Evolutionary conservation across 2,797 vertebrate species (phyloP), one percentile per base, ranked within the genome.

Genomic region (Girardinus metallicus): DNA sequence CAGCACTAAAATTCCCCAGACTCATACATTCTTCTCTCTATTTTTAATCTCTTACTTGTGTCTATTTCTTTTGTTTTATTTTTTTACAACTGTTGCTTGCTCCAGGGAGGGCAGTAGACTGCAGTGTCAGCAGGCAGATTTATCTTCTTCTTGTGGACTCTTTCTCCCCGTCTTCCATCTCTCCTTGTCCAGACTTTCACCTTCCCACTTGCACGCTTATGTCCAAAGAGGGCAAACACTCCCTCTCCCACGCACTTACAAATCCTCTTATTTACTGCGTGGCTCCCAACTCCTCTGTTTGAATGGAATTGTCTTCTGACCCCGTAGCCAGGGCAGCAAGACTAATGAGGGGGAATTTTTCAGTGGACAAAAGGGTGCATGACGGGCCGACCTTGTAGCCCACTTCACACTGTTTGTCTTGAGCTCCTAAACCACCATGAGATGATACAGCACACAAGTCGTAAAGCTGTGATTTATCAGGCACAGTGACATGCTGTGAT

Each of bases 401-500:
- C 92, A 93, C 94, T 95, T 94, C 90, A 95, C 80, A 78, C 79
- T 94, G 91, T 95, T 94, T 95, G 91, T 90, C 86, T 82, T 84
- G 84, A 91, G 80, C 80, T 83, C 78, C 73, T 92, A 93, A 94
- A 94, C 83, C 83, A 80, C 81, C 3, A 13, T 36, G 57, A 76
- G 85, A 84, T 90, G 88, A 91, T 87, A 86, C 85, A 82, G 85
- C 78, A 80, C 87, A 90, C 87, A 88, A 85, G 80, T 68, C 73
- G 79, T 83, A 85, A 86, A 90, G 86, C 86, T 87, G 89, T 89
- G 88, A 94, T 92, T 91, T 92, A 92, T 91, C 74, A 68, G 84
- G 64, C 7, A 31, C 75, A 68, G 77, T 75, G 60, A 77, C 76
- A 77, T 62, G 47, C 89, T 88, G 88, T 74, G 86, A 91, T 83